Evolutionary conservation across 2,888 invertebrate species (phyloP).

Genomic region (Phorcus lineatus): DNA sequence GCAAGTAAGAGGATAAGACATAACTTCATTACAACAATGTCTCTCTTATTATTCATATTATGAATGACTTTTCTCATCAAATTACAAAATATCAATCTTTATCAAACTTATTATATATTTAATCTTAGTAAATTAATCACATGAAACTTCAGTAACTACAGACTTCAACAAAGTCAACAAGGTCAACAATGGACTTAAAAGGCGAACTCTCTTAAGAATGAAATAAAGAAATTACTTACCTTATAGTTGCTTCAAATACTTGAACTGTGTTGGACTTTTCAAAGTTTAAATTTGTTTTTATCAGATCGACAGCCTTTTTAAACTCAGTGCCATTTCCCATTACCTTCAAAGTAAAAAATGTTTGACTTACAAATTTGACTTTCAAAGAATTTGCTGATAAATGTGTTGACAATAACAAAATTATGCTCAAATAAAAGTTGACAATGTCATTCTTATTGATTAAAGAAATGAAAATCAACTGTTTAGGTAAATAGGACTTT

Average conservation of each 20-base stretch:
- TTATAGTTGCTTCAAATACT: constrained; percentile 82
- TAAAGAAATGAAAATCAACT: not conserved
- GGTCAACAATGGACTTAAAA: too few relatives aligned
- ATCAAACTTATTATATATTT: too few relatives aligned
- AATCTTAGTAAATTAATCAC: too few relatives aligned
- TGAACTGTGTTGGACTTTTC: constrained; percentile 81
- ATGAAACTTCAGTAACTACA: too few relatives aligned
- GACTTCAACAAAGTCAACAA: too few relatives aligned
- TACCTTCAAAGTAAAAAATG: constrained; percentile 69
- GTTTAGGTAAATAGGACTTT: too few relatives aligned
- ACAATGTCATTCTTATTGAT: not conserved
- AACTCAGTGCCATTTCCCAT: constrained; percentile 80
- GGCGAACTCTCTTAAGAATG: too few relatives aligned
- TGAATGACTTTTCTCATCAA: too few relatives aligned
- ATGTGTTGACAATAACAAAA: not conserved
- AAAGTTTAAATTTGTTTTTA: constrained; percentile 79
- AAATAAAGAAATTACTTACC: constrained; percentile 63
- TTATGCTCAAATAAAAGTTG: not conserved
- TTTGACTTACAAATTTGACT: not conserved
- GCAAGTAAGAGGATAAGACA: too few relatives aligned
- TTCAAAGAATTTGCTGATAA: not conserved
- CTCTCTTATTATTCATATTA: too few relatives aligned
- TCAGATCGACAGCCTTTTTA: constrained; percentile 78
- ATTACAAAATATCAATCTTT: too few relatives aligned
- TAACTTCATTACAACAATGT: too few relatives aligned